Evolutionary conservation across 2,113 vertebrate species (phyloP), one percentile per base, ranked within the genome.

Genomic region (Ctenodactylus gundi): DNA sequence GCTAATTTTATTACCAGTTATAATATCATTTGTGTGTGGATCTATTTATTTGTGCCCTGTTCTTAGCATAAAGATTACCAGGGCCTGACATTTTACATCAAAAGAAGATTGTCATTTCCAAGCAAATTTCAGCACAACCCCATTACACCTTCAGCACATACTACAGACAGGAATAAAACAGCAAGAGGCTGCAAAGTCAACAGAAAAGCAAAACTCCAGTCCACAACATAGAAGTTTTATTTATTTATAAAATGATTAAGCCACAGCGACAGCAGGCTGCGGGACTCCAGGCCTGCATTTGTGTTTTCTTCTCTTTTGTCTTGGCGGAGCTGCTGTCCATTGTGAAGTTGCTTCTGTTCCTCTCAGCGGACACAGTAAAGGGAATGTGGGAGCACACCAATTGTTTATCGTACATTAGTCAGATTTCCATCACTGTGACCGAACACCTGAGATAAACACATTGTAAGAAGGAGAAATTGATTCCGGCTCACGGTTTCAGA

Each of bases 1-100:
- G 7, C 12, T 41, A 64, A 80, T 85, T 92, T 88, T 92, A 80
- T 94, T 91, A 65, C 70, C 27, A 68, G 51, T 84, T 62, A 58
- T 84, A n/a, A 81, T 53, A 53, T 67, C 91, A 82, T 86, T 75
- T 77, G 95, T 87, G 60, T 13, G 36, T 49, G n/a, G 80, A 36
- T 87, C 44, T 84, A 62, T 91, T 77, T 95, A 25, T 67, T 41
- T 89, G 46, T 72, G 29, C 18, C n/a, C 44, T 70, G 21, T 57
- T 93, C 31, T 34, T 29, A 14, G 31, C n/a, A 85, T 57, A 75
- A 85, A 93, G 51, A 5, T 60, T 81, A 17, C 55, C 46, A 10
- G 18, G 34, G 31, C 23, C 13, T 90, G 20, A 65, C 46, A 41
- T n/a, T 93, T 85, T 62, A 81, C 34, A 84, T 67, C 23, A 58